Conservation (phyloP, 1,140 invertebrate species). For the Danaus plexippus region DNA sequence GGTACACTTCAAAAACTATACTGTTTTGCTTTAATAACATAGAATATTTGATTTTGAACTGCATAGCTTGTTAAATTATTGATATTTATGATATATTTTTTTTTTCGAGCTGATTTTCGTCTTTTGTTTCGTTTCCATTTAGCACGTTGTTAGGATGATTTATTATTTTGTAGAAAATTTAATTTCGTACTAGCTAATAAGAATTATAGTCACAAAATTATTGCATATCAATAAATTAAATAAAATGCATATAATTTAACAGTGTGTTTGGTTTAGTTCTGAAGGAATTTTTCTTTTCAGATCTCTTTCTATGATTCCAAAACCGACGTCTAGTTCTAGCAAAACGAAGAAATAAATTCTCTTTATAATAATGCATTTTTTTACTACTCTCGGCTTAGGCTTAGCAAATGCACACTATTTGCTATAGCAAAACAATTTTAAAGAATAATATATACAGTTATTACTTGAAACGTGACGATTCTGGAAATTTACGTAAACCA, state of each 20-base stretch:
- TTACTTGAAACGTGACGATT: background rate
- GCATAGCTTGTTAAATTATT: conserved; percentile 13
- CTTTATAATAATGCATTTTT: background rate
- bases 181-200: too few relatives aligned
- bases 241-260: too few relatives aligned
- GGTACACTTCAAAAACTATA: conserved; percentile 53
- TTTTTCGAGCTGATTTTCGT: too few relatives aligned
- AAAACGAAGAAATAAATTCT: conserved; percentile 46
- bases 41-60: conserved; percentile 6
- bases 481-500: conserved; percentile 1
- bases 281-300: conserved; percentile 38
- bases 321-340: conserved; percentile 52
- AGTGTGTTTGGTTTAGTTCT: background rate
- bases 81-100: too few relatives aligned
- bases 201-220: too few relatives aligned
- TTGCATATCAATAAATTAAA: too few relatives aligned
- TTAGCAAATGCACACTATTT: conserved; percentile 20
- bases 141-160: too few relatives aligned
- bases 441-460: conserved; percentile 2
- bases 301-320: conserved; percentile 59
- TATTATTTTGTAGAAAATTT: too few relatives aligned
- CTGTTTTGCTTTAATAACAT: conserved; percentile 44
- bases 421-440: conserved; percentile 1
- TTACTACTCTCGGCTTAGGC: conserved; percentile 14
- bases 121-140: too few relatives aligned